phyloP scores from a whole-genome alignment of 2,797 vertebrate species.

The Coilia nasus region DNA sequence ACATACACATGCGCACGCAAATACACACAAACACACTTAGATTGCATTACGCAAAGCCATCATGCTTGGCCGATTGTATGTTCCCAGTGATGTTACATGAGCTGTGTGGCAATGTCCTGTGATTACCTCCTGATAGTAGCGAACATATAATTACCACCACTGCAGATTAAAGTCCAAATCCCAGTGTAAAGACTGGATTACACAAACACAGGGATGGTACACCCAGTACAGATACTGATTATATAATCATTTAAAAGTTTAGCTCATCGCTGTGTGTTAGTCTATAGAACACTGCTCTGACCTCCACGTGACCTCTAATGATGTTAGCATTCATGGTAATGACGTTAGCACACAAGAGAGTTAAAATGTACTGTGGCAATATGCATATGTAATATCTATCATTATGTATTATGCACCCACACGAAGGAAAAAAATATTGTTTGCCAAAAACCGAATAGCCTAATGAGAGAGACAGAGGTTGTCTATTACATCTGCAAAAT shows the following conservation, averaged over 20 bases:
- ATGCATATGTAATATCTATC: too few relatives aligned
- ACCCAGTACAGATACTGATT: background rate
- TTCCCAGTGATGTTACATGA: too few relatives aligned
- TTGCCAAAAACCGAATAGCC: too few relatives aligned
- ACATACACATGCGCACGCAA: background rate
- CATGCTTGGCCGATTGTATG: too few relatives aligned
- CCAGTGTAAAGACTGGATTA: background rate
- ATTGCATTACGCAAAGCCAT: background rate
- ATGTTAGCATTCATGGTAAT: background rate
- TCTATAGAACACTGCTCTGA: background rate
- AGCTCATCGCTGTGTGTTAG: background rate
- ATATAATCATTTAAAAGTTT: background rate
- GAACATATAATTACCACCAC: background rate
- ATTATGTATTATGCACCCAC: too few relatives aligned
- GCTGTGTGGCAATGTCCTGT: too few relatives aligned
- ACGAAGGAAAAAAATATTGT: too few relatives aligned
- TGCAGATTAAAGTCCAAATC: background rate
- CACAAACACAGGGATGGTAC: background rate
- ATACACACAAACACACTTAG: background rate
- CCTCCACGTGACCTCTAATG: conserved; percentile 5
- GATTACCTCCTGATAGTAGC: background rate
- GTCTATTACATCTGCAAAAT: too few relatives aligned
- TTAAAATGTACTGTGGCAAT: too few relatives aligned
- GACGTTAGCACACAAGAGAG: background rate
- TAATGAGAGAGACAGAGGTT: too few relatives aligned